Evolutionary conservation across 2,888 invertebrate species (phyloP).

Genomic region (Diplolepis rosae): DNA sequence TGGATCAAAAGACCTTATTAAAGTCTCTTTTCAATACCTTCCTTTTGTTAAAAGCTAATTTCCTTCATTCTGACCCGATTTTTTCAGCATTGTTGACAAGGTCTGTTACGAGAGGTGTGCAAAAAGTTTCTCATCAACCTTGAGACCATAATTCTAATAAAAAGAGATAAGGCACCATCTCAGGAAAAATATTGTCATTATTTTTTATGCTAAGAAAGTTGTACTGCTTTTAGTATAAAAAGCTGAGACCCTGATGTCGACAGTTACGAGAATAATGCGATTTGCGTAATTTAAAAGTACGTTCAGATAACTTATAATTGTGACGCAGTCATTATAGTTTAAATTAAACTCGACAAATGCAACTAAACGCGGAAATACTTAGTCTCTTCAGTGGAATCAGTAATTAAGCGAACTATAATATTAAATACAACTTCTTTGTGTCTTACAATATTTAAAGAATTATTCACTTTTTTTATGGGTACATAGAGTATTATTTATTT

Average conservation of each 20-base stretch:
- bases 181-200: too few relatives aligned
- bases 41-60: too few relatives aligned
- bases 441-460: neutral
- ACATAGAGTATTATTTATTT: neutral
- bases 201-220: too few relatives aligned
- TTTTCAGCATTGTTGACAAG: too few relatives aligned
- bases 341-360: conserved; percentile 11
- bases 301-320: neutral
- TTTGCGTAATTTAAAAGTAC: conserved; percentile 21
- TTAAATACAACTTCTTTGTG: neutral
- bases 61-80: too few relatives aligned
- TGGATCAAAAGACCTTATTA: neutral
- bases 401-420: neutral
- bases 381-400: neutral
- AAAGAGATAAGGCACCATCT: too few relatives aligned
- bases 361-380: conserved; percentile 11
- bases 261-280: conserved; percentile 10
- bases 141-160: too few relatives aligned
- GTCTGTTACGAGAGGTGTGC: too few relatives aligned
- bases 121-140: too few relatives aligned
- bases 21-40: neutral
- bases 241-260: neutral
- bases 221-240: neutral
- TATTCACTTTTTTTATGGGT: neutral
- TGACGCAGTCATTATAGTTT: conserved; percentile 17